Evolutionary conservation across 2,113 vertebrate species (phyloP), one percentile per base, ranked within the genome.

Genomic region (Megaceryle maxima): DNA sequence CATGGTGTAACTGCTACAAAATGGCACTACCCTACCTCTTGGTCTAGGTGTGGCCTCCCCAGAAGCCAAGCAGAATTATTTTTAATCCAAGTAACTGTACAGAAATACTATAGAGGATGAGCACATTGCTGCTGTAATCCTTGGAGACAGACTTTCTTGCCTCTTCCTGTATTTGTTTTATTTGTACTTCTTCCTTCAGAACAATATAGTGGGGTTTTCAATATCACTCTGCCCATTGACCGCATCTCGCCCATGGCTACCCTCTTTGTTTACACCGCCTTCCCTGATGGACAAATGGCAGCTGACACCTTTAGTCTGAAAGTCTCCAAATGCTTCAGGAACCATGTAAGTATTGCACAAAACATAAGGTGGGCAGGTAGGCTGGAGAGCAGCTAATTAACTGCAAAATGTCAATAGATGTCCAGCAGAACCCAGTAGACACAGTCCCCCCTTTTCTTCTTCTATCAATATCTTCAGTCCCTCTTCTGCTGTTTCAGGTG

Each of bases 311-410:
- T 66, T 72, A 84, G 96, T 85, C 97, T 98, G 91, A 97, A 98
- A 33, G 85, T 98, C 75, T 88, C 97, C 72, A 98, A 96, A 62
- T 99, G 98, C 92, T 97, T 99, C 81, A 98, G 96, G 26, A 99
- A 99, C 96, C 98, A 98, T 74, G 98, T 98, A 92, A 97, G 96
- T 84, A 62, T 33, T 17, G 5, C 10, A 13, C 33, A 64, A 82
- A 87, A 43, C 11, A 2, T 9, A 51, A 37, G 41, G 11, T 16
- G 60, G 25, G 35, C 39, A 35, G 48, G n/a, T 56, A 33, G 75
- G 28, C 44, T 80, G n/a, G 16, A 68, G 41, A 11, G 20, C 41
- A 55, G 39, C 6, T 66, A 29, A 48, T 31, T n/a, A 69, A 26
- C 19, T 46, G 11, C 41, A 64, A 13, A 53, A 11, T 59, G 16